Evolutionary conservation across 2,888 invertebrate species (phyloP).

Genomic region (Tetragnatha montana): DNA sequence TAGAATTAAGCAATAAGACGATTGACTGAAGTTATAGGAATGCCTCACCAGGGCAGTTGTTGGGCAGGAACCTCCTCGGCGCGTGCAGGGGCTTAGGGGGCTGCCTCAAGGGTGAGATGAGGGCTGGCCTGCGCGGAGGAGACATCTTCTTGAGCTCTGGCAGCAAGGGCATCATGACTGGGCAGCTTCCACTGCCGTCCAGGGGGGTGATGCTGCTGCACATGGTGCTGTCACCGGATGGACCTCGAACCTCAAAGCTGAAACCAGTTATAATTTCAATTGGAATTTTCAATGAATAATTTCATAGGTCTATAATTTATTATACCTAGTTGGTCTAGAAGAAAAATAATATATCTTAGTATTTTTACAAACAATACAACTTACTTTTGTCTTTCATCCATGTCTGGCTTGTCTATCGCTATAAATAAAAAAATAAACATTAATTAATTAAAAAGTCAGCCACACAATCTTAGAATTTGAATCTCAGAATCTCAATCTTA

Average conservation of each 20-base stretch:
- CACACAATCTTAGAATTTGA: no score
- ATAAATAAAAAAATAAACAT: conserved; percentile 1
- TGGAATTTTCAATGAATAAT: no score
- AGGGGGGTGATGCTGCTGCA: conserved; percentile 66
- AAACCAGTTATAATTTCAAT: no score
- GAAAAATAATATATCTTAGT: no score
- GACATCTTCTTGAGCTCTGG: conserved; percentile 48
- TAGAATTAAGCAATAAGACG: no score
- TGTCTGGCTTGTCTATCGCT: conserved; percentile 67
- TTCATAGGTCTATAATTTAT: no score
- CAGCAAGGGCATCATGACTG: conserved; percentile 44
- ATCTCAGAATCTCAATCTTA: no score
- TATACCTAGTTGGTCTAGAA: no score
- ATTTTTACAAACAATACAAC: not conserved
- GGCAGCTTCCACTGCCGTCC: conserved; percentile 3
- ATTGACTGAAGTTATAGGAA: no score
- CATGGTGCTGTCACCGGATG: conserved; percentile 25
- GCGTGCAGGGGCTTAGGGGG: conserved; percentile 12
- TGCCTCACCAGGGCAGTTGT: conserved; percentile 57
- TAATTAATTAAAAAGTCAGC: no score
- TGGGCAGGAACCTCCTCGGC: conserved; percentile 57
- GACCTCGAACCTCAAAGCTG: conserved; percentile 64
- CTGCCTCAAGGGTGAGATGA: conserved; percentile 42
- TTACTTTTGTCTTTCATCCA: conserved; percentile 70
- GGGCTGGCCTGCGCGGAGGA: conserved; percentile 19